These are phyloP conservation scores for Polyploca ridens DNA, from an alignment of 2,888 invertebrate species.

Conservation along the genomic window DNA sequence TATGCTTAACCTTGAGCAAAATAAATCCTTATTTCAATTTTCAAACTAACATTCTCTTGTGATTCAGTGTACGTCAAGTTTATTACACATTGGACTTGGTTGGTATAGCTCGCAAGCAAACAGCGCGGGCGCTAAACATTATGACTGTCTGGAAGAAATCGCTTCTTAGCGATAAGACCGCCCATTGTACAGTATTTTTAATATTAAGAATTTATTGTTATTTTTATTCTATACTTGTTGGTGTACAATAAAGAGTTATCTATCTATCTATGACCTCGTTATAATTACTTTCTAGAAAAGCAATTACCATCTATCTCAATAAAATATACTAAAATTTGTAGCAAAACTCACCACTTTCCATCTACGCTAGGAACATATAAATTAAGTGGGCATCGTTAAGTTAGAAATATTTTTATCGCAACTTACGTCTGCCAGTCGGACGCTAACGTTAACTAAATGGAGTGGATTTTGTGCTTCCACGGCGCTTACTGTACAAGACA, in stretches of 20 bases:
- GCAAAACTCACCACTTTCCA: background rate
- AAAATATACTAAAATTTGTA: conserved; percentile 10
- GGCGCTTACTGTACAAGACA: conserved; percentile 21
- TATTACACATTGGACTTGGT: background rate
- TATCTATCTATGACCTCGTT: too few relatives aligned
- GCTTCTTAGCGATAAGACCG: too few relatives aligned
- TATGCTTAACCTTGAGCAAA: too few relatives aligned
- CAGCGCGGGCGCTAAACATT: background rate
- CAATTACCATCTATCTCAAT: conserved; percentile 16
- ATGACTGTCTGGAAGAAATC: too few relatives aligned
- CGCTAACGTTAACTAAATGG: conserved; percentile 32
- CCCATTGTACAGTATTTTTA: too few relatives aligned
- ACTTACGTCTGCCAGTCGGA: conserved; percentile 32
- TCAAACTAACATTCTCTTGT: too few relatives aligned
- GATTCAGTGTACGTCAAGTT: background rate
- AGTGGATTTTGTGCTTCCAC: conserved; percentile 36
- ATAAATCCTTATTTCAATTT: background rate
- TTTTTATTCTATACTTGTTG: too few relatives aligned
- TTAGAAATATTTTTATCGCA: conserved; percentile 15
- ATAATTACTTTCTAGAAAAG: conserved; percentile 14
- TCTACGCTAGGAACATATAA: conserved; percentile 13
- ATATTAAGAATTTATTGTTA: too few relatives aligned
- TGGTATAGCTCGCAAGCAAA: background rate
- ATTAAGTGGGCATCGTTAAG: conserved; percentile 12
- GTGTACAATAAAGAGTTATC: too few relatives aligned